Evolutionary conservation across 2,888 invertebrate genomes (phyloP).

Genomic region (Physocephala rufipes): DNA sequence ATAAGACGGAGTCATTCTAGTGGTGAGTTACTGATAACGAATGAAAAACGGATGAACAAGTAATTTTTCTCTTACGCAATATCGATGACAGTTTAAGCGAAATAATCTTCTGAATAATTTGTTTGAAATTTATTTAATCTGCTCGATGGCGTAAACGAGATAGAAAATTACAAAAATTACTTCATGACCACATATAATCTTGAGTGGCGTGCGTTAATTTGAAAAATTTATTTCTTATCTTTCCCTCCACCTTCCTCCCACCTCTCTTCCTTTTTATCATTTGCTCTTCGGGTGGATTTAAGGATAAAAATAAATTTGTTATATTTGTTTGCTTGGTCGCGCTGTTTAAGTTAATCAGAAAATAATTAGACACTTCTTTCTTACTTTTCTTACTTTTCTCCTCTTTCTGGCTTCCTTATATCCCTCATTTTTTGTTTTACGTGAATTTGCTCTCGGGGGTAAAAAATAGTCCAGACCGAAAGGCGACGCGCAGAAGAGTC

Average conservation of each 20-base stretch:
- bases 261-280: background rate
- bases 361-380: constrained; percentile 38
- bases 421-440: no score
- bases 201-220: no score
- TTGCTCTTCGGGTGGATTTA: background rate
- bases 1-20: background rate
- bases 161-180: no score
- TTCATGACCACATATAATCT: no score
- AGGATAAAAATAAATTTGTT: constrained; percentile 1
- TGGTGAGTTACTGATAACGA: background rate
- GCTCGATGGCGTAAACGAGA: no score
- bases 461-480: constrained; percentile 8
- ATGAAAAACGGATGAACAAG: background rate
- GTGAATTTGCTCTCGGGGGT: background rate
- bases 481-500: background rate
- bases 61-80: no score
- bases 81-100: no score
- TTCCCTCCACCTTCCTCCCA: background rate
- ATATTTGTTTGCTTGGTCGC: background rate
- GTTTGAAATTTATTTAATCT: no score
- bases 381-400: no score
- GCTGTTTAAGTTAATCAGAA: constrained; percentile 38
- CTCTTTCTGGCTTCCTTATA: no score
- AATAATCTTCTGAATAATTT: no score
- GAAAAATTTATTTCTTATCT: background rate